Base-by-base conservation (phyloP, 2,888 invertebrate genomes). In the Drosophila flavopinicola region DNA sequence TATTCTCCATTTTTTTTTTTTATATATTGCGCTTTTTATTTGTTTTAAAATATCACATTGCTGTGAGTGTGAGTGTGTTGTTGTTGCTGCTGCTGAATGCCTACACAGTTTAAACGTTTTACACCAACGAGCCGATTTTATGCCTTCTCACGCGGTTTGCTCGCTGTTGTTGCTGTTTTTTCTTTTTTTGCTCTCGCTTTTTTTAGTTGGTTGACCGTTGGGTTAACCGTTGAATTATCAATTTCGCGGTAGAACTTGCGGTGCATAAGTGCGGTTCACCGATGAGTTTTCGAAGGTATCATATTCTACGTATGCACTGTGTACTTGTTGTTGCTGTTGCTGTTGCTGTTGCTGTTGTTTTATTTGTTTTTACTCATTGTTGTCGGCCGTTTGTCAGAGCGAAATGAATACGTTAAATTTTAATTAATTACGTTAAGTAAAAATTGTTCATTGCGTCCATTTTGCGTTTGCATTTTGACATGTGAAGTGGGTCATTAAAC, bases 221-320 rank as follows among this genome's bases (percentile, higher is more conserved):
- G 89, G 89, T 89, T 82, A 87, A 88, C 90, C 89, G 87, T 87
- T 89, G 88, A 89, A 89, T 89, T 89, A 89, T 89, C 89, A 89
- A 89, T 89, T 89, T 89, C 85, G 90, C 80, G 90, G 90, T 88
- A 78, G 75, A 89, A 88, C 88, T 89, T 89, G 90, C 82, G 89
- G 89, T 86, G 72, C 87, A 89, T 89, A 89, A 89, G 85, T 89
- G 89, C 88, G 89, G 89, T 89, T 78, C 78, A 82, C 88, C 89
- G 74, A 85, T 87, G 88, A 88, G 84, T 89, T 88, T 89, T 77
- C 85, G 75, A 87, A 84, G 84, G 84, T 84, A 87, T 87, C 87
- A 87, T 66, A 68, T 85, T 68, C 52, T 53, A 32, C 52, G 47
- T 27, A 37, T 47, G 45, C 11, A 4, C 56, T 44, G 53, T 66